These are phyloP conservation scores for Craterocephalus amniculus DNA, from an alignment of 2,797 vertebrate species.

Conservation along the genomic window DNA sequence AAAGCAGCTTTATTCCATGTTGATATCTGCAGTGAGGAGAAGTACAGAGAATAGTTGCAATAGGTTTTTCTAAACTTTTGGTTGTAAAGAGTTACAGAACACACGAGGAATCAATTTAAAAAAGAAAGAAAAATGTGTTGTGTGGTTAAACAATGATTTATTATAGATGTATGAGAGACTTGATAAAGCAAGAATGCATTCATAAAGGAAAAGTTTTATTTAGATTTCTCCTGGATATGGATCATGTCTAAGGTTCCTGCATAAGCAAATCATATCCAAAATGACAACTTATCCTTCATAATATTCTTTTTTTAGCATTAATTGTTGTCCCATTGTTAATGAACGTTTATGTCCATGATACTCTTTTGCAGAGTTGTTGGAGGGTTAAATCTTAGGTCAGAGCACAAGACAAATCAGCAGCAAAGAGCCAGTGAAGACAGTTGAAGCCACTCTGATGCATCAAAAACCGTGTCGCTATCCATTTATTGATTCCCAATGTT, in stretches of 20 bases:
- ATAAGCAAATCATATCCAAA: too few relatives aligned
- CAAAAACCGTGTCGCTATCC: not conserved
- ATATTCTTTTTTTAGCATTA: not conserved
- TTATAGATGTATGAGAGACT: not conserved
- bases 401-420: not conserved
- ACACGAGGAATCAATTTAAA: too few relatives aligned
- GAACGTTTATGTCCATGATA: not conserved
- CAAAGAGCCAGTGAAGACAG: not conserved
- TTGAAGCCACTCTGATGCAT: not conserved
- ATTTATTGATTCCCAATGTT: not conserved
- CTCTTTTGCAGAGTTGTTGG: not conserved
- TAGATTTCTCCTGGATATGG: not conserved
- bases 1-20: constrained; percentile 10
- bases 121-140: not conserved
- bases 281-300: not conserved
- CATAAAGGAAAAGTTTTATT: not conserved
- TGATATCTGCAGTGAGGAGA: not conserved
- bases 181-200: not conserved
- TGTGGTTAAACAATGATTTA: not conserved
- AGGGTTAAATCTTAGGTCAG: not conserved
- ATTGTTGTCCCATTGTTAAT: not conserved
- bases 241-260: not conserved
- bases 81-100: too few relatives aligned
- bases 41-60: not conserved
- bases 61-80: not conserved